Evolutionary conservation across 2,797 vertebrate genomes (phyloP), one percentile per base, ranked within the genome.

Genomic region (Mus caroli): DNA sequence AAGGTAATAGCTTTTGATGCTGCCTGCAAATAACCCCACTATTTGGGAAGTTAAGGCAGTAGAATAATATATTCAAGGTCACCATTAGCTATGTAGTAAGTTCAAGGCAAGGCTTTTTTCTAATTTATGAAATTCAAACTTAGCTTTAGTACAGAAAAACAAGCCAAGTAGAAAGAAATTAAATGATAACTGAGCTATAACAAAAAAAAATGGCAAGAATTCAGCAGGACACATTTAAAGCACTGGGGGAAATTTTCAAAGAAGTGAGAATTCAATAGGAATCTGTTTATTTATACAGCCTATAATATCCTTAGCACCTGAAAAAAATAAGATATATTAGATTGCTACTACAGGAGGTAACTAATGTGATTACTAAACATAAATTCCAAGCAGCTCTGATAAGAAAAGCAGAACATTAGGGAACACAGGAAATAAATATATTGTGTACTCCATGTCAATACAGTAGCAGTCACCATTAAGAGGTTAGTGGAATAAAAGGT

Each of bases 321-420:
- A 92, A 54, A 95, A 95, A 96, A 69, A 90, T 91, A 96, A 96
- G 75, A 88, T 95, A 56, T 84, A 97, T 93, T 94, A 90, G 84
- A 46, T 67, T 93, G 46, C 76, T 94, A 26, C 60, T 86, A 88
- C 2, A 78, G 34, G 50, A 92, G 94, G 60, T 94, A 95, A 97
- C 96, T 90, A 76, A 43, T 94, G 90, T 89, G 0, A 0, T 43
- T 83, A 82, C 92, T 93, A 92, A 94, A 88, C 56, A 94, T 20
- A 69, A 96, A 95, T 97, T 95, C 75, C 86, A 86, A 95, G 84
- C 69, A 94, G 77, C 26, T 86, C 60, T 83, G 31, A 83, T 90
- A 92, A 78, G 56, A 92, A 95, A 95, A 24, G 19, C 54, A 56
- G 19, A 94, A 67, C 67, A 88, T 86, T 88, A 94, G 88, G 46